Percentiles rank a stretch among this genome's conserved stretches.
Conservation (phyloP, 2,888 invertebrate genomes). For the Aphrophora alni region DNA sequence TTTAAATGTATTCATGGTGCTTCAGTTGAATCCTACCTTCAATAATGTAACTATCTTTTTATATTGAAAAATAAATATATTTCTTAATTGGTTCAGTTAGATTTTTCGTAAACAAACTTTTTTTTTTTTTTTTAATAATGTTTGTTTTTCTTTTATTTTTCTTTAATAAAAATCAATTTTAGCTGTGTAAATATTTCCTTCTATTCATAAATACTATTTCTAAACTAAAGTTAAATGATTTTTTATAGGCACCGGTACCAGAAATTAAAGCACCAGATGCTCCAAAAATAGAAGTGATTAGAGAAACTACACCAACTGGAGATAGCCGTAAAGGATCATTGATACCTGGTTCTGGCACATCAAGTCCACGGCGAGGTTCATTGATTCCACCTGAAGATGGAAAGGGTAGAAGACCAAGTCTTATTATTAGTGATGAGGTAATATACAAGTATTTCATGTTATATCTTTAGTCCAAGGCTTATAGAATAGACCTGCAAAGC, state of each 20-base stretch:
- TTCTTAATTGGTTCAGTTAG: no score
- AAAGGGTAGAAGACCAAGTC: slow-evolving; percentile 84
- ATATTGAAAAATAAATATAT: no score
- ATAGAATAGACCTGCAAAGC: no score
- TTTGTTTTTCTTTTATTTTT: no score
- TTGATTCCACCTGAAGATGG: slow-evolving; percentile 80
- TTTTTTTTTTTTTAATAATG: no score
- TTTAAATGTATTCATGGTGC: no score
- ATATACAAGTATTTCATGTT: slow-evolving; percentile 24
- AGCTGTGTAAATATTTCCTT: no score
- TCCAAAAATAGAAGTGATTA: slow-evolving; percentile 87
- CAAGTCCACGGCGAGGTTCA: slow-evolving; percentile 77
- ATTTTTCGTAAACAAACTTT: no score
- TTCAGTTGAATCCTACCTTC: no score
- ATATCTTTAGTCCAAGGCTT: background rate
- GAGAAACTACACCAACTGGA: slow-evolving; percentile 73
- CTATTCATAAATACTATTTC: no score
- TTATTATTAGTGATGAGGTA: slow-evolving; percentile 96
- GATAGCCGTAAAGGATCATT: slow-evolving; percentile 75
- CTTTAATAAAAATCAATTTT: no score
- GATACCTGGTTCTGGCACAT: slow-evolving; percentile 67
- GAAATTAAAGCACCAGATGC: slow-evolving; percentile 74
- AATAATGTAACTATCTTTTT: no score
- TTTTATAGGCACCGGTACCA: slow-evolving; percentile 57
- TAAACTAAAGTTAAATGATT: background rate